A percentile compares a stretch with the other conserved stretches of the same genome.
These are phyloP conservation scores for Caradrina kadenii DNA, from an alignment of 2,888 invertebrate species.

Conservation along the genomic window DNA sequence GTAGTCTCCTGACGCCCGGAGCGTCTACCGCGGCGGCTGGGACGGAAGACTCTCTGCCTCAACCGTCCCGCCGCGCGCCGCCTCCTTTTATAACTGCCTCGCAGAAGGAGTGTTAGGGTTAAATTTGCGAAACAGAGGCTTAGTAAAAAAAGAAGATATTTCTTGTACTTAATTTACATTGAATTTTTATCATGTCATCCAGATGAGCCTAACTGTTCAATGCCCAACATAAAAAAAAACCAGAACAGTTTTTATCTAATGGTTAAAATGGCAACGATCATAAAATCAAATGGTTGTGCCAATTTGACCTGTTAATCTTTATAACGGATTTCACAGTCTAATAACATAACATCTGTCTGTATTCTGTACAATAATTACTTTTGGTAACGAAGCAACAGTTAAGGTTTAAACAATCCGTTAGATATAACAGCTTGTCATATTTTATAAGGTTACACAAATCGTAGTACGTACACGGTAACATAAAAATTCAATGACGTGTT, in stretches of 20 bases:
- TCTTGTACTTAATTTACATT: background rate
- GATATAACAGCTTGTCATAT: background rate
- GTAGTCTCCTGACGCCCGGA: too few relatives aligned
- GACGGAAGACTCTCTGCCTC: too few relatives aligned
- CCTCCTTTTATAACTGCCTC: too few relatives aligned
- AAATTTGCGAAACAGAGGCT: too few relatives aligned
- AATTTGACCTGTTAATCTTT: slow-evolving; percentile 7
- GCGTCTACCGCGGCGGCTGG: too few relatives aligned
- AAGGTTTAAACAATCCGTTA: background rate
- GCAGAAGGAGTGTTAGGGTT: too few relatives aligned
- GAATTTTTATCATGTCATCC: background rate
- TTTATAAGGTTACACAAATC: too few relatives aligned
- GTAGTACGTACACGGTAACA: too few relatives aligned
- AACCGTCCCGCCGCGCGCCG: too few relatives aligned
- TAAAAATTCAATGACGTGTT: too few relatives aligned
- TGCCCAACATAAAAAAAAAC: background rate
- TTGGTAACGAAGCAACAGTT: background rate
- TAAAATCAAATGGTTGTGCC: slow-evolving; percentile 3
- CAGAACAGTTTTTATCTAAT: background rate
- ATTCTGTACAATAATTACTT: background rate
- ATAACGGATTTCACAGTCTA: background rate
- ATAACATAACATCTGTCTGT: background rate
- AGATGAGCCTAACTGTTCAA: background rate
- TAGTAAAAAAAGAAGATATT: too few relatives aligned
- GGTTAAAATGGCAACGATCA: background rate